Base-by-base conservation (phyloP, 2,888 invertebrate species). In the Fragum sueziense region DNA sequence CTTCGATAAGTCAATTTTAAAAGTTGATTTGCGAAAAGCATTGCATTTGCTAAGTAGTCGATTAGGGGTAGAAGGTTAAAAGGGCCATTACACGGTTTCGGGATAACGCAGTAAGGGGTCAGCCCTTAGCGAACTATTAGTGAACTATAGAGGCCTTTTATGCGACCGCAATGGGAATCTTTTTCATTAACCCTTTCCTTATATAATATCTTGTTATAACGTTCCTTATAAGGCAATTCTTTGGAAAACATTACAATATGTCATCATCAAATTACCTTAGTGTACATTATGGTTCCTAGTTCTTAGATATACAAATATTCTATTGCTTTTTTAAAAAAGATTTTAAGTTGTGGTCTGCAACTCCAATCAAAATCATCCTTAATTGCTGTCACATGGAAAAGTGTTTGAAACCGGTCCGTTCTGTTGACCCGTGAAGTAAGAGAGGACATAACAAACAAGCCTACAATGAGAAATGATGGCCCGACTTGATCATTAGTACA, bases 401-500 rank as follows among this genome's bases (percentile, higher is more conserved):
- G n/a, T n/a, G n/a, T n/a, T n/a, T n/a, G n/a, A 61, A 65, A 65
- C 22, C 54, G 74, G 51, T 51, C 70, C 57, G 70, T 34, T 59
- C 61, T 41, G 33, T n/a, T 76, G 74, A 76, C 76, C 80, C 80
- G 73, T 76, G 71, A 74, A 76, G 76, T 80, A 70, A 80, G 62
- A 68, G 74, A 71, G 70, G 54, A 61, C 52, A 65, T 52, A 65
- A 52, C 72, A 70, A 62, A 70, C 61, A 74, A 47, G 29, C 41
- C 62, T 37, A 76, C 73, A 73, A 76, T 76, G 62, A 59, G n/a
- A 29, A 37, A 47, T 41, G 47, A 74, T 59, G 70, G 70, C 51
- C 31, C 65, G 33, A 54, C 70, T 73, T 61, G 70, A 80, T 81
- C 81, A 84, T 84, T 84, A 84, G 84, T 75, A 69, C 67, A 37